phyloP scores from a whole-genome alignment of 2,888 invertebrate genomes.

The Protophormia terraenovae region DNA sequence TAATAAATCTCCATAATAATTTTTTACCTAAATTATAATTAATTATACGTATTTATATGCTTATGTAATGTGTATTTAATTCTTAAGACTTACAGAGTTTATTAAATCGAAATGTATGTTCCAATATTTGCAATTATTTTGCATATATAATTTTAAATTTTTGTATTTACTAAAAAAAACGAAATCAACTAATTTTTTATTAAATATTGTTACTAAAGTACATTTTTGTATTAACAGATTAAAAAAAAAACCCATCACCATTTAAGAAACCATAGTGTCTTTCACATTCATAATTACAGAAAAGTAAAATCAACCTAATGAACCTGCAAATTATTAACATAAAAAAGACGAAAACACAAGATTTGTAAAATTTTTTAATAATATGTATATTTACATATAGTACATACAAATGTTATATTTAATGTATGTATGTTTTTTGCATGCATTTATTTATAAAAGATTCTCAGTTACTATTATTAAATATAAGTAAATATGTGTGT shows the following conservation, averaged over 20 bases:
- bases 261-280: not conserved
- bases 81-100: not conserved
- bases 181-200: not conserved
- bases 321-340: not conserved
- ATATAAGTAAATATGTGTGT: not conserved
- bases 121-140: not conserved
- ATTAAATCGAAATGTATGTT: not conserved
- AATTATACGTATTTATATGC: not conserved
- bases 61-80: not conserved
- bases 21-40: slow-evolving; percentile 1
- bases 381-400: not conserved
- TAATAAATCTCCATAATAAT: slow-evolving; percentile 28
- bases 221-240: not conserved
- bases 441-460: slow-evolving; percentile 8
- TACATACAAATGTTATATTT: not conserved
- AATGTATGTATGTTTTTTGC: not conserved
- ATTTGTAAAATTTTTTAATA: not conserved
- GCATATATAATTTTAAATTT: not conserved
- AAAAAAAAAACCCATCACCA: not conserved
- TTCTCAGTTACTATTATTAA: slow-evolving; percentile 4
- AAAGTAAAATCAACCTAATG: not conserved
- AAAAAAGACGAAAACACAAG: not conserved
- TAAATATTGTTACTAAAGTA: not conserved
- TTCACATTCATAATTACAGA: not conserved
- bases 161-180: not conserved